phyloP scores from a whole-genome alignment of 2,113 vertebrate species.

The Leuciscus idus region DNA sequence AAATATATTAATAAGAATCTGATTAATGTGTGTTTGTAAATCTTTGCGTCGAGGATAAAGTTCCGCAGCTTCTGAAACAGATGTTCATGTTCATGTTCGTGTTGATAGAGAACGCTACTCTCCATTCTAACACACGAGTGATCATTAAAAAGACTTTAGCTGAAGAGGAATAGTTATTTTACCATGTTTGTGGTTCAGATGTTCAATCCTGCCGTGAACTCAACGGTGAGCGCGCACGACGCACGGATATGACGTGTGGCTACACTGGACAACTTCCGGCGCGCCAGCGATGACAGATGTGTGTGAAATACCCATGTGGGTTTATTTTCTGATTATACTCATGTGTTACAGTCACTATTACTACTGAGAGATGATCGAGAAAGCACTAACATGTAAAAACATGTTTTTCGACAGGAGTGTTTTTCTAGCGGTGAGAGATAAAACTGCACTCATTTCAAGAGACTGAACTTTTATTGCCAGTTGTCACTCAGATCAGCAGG shows the following conservation, averaged over 20 bases:
- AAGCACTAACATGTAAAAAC: too few species aligned
- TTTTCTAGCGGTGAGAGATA: too few species aligned
- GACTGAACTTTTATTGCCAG: too few species aligned
- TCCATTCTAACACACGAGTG: background rate
- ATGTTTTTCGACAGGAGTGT: too few species aligned
- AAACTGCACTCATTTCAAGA: too few species aligned
- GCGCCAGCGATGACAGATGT: background rate
- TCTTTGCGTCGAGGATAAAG: background rate
- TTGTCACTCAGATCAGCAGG: too few species aligned
- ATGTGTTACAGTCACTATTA: too few species aligned
- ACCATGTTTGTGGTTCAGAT: slow-evolving; percentile 16
- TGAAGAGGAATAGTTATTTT: background rate
- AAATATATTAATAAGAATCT: background rate
- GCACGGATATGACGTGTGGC: background rate
- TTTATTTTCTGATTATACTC: too few species aligned
- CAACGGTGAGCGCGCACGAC: background rate
- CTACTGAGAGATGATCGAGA: too few species aligned
- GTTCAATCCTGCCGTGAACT: slow-evolving; percentile 3
- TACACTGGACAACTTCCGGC: background rate
- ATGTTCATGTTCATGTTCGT: too few species aligned
- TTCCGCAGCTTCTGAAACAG: background rate
- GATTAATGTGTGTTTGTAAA: background rate
- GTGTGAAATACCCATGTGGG: too few species aligned
- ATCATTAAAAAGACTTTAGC: background rate
- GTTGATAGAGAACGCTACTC: too few species aligned